Evolutionary conservation across 2,888 invertebrate species (phyloP).

Genomic region (Folsomia candida): DNA sequence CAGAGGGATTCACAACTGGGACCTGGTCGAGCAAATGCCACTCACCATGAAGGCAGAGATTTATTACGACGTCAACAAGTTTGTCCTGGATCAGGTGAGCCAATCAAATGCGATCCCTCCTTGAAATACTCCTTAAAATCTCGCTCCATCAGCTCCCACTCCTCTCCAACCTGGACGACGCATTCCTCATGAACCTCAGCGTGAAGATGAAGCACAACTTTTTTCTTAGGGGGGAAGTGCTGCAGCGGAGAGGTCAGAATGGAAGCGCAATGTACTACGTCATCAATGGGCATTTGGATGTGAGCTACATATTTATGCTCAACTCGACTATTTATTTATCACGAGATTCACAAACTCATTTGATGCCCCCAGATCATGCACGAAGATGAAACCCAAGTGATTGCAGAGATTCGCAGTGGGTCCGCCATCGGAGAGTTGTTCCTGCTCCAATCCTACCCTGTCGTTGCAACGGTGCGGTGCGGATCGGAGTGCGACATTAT

Average conservation of each 20-base stretch:
- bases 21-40: constrained; percentile 45
- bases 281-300: constrained; percentile 47
- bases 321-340: no score
- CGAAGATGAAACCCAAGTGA: constrained; percentile 37
- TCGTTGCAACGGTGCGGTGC: constrained; percentile 44
- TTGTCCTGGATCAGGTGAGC: constrained; percentile 45
- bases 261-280: constrained; percentile 44
- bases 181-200: constrained; percentile 46
- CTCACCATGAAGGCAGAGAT: constrained; percentile 45
- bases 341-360: no score
- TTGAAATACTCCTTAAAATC: constrained; percentile 4
- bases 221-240: constrained; percentile 42
- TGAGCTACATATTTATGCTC: constrained; percentile 12
- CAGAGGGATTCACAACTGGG: constrained; percentile 42
- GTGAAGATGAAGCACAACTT: constrained; percentile 46
- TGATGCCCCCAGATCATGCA: constrained; percentile 38
- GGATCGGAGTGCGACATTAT: constrained; percentile 47
- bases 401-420: constrained; percentile 45
- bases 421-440: constrained; percentile 48
- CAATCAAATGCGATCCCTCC: not conserved
- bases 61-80: constrained; percentile 48
- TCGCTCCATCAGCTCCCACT: constrained; percentile 26
- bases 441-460: constrained; percentile 46
- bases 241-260: constrained; percentile 39
- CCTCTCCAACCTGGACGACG: constrained; percentile 34